Conservation (phyloP, 2,888 invertebrate genomes). For the Andrena bucephala region DNA sequence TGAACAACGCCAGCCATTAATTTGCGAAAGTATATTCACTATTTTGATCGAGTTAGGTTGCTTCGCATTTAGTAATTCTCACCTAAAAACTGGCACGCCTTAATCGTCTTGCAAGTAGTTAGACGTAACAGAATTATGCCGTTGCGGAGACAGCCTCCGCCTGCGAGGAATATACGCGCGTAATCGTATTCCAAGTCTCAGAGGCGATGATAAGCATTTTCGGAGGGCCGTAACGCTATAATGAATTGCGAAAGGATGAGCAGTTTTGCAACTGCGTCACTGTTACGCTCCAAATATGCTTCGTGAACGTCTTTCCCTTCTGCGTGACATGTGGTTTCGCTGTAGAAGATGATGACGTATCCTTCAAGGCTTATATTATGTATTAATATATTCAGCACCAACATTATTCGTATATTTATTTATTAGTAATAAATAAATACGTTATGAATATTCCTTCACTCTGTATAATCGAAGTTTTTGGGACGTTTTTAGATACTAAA, state of each 20-base stretch:
- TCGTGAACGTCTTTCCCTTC: not conserved
- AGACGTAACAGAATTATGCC: conserved; percentile 12
- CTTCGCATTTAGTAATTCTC: conserved; percentile 31
- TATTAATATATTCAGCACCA: too few relatives aligned
- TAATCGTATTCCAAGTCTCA: not conserved
- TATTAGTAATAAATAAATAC: too few relatives aligned
- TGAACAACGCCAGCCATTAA: conserved; percentile 28
- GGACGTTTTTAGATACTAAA: too few relatives aligned
- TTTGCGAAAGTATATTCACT: conserved; percentile 55
- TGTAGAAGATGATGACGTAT: not conserved
- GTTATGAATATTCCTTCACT: too few relatives aligned
- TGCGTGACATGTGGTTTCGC: not conserved
- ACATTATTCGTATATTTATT: too few relatives aligned
- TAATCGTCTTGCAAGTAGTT: conserved; percentile 26
- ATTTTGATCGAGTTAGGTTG: conserved; percentile 44
- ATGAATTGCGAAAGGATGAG: not conserved
- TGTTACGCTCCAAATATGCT: not conserved
- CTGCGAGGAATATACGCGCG: not conserved
- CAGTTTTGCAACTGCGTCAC: not conserved
- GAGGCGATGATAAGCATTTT: not conserved
- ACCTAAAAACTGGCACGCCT: conserved; percentile 34
- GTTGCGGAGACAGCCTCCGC: not conserved
- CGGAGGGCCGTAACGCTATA: not conserved
- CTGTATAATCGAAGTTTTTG: too few relatives aligned
- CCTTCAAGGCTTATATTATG: not conserved